Conservation (phyloP, 2,888 invertebrate species). For the Ferdinandea cuprea region DNA sequence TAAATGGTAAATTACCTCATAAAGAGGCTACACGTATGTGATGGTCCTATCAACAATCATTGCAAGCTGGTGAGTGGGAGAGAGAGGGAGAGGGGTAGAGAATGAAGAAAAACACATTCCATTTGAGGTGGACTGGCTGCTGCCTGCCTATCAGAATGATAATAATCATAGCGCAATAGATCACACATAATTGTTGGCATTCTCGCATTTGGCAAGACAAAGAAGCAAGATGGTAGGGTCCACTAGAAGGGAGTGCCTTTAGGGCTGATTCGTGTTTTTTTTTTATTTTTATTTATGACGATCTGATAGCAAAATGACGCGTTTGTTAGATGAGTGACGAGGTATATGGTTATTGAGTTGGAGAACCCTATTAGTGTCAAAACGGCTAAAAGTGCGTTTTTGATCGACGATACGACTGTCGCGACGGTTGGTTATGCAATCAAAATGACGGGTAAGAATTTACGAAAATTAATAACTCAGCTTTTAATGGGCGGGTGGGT, state of each 20-base stretch:
- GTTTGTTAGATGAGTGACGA: conserved; percentile 11
- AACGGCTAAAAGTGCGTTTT: background rate
- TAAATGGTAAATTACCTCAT: conserved; percentile 61
- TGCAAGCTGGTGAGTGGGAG: background rate
- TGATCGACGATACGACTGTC: conserved; percentile 11
- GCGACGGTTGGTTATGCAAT: background rate
- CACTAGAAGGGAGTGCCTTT: conserved; percentile 48
- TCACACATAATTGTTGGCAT: conserved; percentile 13
- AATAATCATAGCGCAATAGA: conserved; percentile 58
- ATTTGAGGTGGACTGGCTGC: conserved; percentile 42
- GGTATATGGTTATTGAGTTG: conserved; percentile 32
- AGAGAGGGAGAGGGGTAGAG: conserved; percentile 40
- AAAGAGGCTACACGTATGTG: conserved; percentile 42
- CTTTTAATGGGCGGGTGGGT: too few species aligned
- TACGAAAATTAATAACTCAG: too few species aligned
- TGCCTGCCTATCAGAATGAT: conserved; percentile 50
- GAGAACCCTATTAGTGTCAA: conserved; percentile 26
- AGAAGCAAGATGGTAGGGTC: conserved; percentile 3
- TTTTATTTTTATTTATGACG: conserved; percentile 37
- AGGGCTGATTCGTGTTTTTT: conserved; percentile 11
- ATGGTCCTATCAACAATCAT: conserved; percentile 48
- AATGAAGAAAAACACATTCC: conserved; percentile 54
- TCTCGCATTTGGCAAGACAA: conserved; percentile 8
- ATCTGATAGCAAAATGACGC: conserved; percentile 44
- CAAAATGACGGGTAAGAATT: too few species aligned